Percentiles rank a stretch among this genome's conserved stretches.
Evolutionary conservation across 2,797 vertebrate genomes (phyloP).

Genomic region (Nyctalus aviator): DNA sequence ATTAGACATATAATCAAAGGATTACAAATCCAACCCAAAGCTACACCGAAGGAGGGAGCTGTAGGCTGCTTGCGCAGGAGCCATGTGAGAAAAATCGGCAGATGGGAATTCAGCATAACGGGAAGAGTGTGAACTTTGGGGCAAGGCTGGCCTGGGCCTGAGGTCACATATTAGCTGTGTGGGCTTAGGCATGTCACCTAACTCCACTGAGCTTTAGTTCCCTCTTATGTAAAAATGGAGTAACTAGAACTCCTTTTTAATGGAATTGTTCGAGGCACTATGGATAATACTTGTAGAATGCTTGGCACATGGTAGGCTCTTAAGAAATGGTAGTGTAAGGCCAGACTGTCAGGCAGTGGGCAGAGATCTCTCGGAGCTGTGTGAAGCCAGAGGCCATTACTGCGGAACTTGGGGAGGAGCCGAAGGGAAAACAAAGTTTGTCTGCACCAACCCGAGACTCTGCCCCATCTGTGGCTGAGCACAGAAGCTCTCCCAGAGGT

Average conservation of each 20-base stretch:
- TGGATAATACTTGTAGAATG: not conserved
- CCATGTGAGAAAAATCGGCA: not conserved
- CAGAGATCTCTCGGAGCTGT: no score
- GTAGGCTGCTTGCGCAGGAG: not conserved
- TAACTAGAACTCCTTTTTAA: not conserved
- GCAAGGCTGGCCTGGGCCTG: not conserved
- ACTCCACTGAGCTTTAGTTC: not conserved
- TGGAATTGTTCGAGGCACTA: not conserved
- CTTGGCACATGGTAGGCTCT: not conserved
- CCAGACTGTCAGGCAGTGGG: no score
- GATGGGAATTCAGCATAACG: not conserved
- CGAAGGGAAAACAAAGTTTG: no score
- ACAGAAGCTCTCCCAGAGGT: no score
- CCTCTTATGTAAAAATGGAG: slow-evolving; percentile 28
- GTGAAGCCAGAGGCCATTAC: no score
- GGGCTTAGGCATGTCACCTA: not conserved
- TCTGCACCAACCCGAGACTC: no score
- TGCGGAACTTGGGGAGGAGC: no score
- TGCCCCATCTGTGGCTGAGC: no score
- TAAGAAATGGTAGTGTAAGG: not conserved
- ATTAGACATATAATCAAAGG: not conserved
- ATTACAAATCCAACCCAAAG: not conserved
- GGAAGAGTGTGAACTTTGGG: not conserved
- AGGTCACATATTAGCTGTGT: not conserved
- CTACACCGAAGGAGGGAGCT: not conserved